phyloP scores from a whole-genome alignment of 2,113 vertebrate species.

The Ophthalmotilapia sp. region DNA sequence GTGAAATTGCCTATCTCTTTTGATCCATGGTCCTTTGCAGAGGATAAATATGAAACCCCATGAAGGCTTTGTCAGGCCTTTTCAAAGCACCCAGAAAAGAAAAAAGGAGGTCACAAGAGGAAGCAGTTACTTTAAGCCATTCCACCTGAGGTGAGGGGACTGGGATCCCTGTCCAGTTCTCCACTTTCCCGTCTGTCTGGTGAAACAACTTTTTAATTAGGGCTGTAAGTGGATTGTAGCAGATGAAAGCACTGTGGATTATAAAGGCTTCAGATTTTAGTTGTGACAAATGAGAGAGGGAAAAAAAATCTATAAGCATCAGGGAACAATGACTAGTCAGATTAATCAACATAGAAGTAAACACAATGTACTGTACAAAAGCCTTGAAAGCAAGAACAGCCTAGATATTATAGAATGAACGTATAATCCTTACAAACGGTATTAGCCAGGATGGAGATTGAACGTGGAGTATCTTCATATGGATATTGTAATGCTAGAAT shows the following conservation, averaged over 20 bases:
- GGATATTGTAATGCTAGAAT: neutral
- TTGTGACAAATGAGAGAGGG: slow-evolving; percentile 42
- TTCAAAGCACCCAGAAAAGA: neutral
- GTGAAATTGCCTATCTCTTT: slow-evolving; percentile 39
- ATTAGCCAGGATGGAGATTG: neutral
- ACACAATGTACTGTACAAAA: slow-evolving; percentile 38
- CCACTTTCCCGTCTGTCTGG: neutral
- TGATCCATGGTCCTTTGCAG: slow-evolving; percentile 27
- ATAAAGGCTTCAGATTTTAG: slow-evolving; percentile 21
- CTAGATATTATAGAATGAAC: neutral
- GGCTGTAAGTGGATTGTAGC: slow-evolving; percentile 19
- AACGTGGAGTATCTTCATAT: neutral
- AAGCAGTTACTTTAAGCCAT: neutral
- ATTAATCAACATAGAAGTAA: slow-evolving; percentile 51
- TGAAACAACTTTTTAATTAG: slow-evolving; percentile 28
- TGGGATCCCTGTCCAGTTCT: neutral
- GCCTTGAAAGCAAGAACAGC: neutral
- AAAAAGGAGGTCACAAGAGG: neutral
- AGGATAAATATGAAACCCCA: slow-evolving; percentile 4
- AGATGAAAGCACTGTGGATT: slow-evolving; percentile 27
- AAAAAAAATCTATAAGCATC: slow-evolving; percentile 20
- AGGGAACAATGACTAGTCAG: slow-evolving; percentile 37
- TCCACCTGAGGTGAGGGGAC: neutral
- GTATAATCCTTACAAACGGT: neutral
- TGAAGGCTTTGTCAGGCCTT: slow-evolving; percentile 16